Evolutionary conservation across 2,888 invertebrate species (phyloP), one percentile per base, ranked within the genome.

Genomic region (Callosobruchus maculatus): DNA sequence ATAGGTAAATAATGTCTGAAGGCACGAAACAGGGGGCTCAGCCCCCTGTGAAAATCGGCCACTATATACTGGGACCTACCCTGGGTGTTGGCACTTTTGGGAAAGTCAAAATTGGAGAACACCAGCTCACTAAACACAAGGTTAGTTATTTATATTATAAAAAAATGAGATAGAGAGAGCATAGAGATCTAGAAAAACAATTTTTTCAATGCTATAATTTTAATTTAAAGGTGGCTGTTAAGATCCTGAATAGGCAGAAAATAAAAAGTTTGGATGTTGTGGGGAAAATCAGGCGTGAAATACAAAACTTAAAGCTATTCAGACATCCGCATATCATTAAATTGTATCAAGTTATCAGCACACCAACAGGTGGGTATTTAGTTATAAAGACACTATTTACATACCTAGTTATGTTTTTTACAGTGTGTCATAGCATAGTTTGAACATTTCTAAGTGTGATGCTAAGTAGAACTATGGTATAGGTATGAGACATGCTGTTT

Each of bases 281-380:
- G 26, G 98, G 99, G 0, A 99, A 99, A 89, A 99, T 99, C 81
- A 91, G 98, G 75, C 90, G 99, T 73, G 99, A 99, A 88, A 99
- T 99, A 83, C 99, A 99, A 88, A 99, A 99, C 89, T 91, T 99
- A 66, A 99, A 99, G 85, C 90, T 99, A n/a, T 99, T 99, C 85
- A 91, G 99, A 79, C 99, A 99, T 90, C 99, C 99, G 3, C 99
- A 99, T 87, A 99, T 99, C 81, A 99, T 99, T 78, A 98, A 99
- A 89, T 88, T 99, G 89, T 99, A 93, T 83, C 93, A 93, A 89
- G 92, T 90, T 84, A 87, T 87, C 67, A 98, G 98, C 80, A 99
- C 99, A 18, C 99, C 99, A 3, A 97, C 98, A 30, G 49, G 49
- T 49, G 49, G 13, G 49, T 49, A 13, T 49, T 18, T n/a, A n/a